Percentiles rank a stretch among this genome's conserved stretches.
Conservation (phyloP, 2,113 vertebrate genomes). For the Malurus alboscapulatus region DNA sequence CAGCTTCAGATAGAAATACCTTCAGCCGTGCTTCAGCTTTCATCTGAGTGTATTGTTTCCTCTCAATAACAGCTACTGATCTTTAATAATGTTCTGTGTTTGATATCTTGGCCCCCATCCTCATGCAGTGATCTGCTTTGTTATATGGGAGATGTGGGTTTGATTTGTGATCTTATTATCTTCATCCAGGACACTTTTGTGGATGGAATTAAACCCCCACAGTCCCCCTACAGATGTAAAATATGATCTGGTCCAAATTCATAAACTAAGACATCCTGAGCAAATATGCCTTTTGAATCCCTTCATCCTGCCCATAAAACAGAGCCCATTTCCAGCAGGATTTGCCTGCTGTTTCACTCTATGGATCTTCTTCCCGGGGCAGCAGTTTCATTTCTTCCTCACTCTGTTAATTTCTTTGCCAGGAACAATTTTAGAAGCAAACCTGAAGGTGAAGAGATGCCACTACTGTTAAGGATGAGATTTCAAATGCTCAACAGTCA, state of each 20-base stretch:
- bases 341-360: neutral
- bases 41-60: neutral
- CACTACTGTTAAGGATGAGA: neutral
- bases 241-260: neutral
- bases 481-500: neutral
- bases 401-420: neutral
- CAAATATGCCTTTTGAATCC: neutral
- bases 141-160: conserved; percentile 20
- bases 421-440: neutral
- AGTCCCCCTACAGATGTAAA: neutral
- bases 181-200: conserved; percentile 6
- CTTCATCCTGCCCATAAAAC: neutral
- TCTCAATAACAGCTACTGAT: neutral
- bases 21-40: neutral
- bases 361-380: neutral
- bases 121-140: neutral
- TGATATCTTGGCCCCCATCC: conserved; percentile 25
- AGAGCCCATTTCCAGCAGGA: neutral
- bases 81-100: neutral
- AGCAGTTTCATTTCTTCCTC: neutral
- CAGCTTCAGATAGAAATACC: neutral
- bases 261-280: neutral
- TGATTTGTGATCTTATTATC: conserved; percentile 37
- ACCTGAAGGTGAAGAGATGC: neutral
- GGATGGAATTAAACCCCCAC: neutral